A percentile compares a stretch with the other conserved stretches of the same genome.
Conservation (phyloP, 2,888 invertebrate genomes). For the Teinopalpus imperialis region DNA sequence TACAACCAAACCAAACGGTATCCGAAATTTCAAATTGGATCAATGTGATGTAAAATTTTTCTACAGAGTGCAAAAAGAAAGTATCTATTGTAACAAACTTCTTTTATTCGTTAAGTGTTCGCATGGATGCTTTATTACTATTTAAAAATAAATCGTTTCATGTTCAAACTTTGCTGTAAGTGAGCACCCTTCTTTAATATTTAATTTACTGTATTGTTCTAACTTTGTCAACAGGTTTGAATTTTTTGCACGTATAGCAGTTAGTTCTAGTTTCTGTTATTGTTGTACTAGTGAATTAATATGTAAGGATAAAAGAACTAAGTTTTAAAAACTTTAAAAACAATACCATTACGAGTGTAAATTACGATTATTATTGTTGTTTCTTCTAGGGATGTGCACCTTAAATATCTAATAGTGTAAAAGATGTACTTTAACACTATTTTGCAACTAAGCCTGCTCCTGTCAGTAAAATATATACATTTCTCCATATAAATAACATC, state of each 20-base stretch:
- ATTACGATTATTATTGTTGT: too few species aligned
- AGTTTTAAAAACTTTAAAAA: too few species aligned
- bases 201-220: conserved; percentile 17
- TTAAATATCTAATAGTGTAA: too few species aligned
- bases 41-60: conserved; percentile 44
- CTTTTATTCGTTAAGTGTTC: conserved; percentile 9
- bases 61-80: conserved; percentile 31
- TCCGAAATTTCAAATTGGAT: conserved; percentile 40
- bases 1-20: neutral
- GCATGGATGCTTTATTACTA: conserved; percentile 13
- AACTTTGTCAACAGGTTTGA: conserved; percentile 12
- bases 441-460: too few species aligned
- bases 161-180: conserved; percentile 22
- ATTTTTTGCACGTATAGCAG: conserved; percentile 6
- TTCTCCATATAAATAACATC: neutral
- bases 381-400: too few species aligned
- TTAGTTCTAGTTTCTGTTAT: neutral
- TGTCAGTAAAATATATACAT: too few species aligned
- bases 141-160: conserved; percentile 20
- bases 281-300: too few species aligned
- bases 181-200: conserved; percentile 14
- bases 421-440: too few species aligned
- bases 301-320: too few species aligned
- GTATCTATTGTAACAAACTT: conserved; percentile 14
- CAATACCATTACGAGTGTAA: too few species aligned